Evolutionary conservation across 2,113 vertebrate genomes (phyloP), one percentile per base, ranked within the genome.

Genomic region (Vireo altiloquus): DNA sequence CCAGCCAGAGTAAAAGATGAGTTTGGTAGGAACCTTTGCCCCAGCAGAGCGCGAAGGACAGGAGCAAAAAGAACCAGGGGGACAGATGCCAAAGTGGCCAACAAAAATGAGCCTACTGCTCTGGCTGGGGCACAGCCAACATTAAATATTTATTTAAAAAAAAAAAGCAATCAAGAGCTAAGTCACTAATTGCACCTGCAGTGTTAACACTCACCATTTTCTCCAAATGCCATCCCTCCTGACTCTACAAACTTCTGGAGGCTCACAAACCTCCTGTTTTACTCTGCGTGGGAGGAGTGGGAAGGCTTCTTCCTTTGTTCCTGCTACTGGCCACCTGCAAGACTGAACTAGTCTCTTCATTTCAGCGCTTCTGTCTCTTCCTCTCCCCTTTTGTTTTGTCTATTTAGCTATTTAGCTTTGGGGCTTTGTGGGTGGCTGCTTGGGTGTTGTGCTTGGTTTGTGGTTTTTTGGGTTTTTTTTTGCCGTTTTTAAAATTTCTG

Each of bases 351-450:
- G 59, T 70, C 47, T 59, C 52, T 56, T 83, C 9, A 37, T 56
- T 93, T 88, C 87, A 84, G 57, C 7, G 37, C 50, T 42, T 64
- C 44, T 35, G 30, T 33, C 15, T 76, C 77, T 79, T 85, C 70
- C 49, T 92, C 63, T 80, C 56, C 44, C 20, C 10, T 42, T 80
- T 53, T 24, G 46, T 91, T 94, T 70, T 71, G 64, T 42, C 79
- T 87, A 2, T 66, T 91, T 75, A 84, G 64, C 40, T 87, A 0
- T 59, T 92, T 89, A 79, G 72, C 83, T 87, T 71, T 52, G 63
- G 57, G 77, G 70, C 77, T 95, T 84, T 60, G 85, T 85, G 90
- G 95, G 90, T 91, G 92, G 85, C 54, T 94, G 49, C 37, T 53
- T 56, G 37, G 27, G 54, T 90, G 64, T n/a, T 79, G 31, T 61